Conservation (phyloP, 1,140 invertebrate genomes). For the Drosophila mayri region DNA sequence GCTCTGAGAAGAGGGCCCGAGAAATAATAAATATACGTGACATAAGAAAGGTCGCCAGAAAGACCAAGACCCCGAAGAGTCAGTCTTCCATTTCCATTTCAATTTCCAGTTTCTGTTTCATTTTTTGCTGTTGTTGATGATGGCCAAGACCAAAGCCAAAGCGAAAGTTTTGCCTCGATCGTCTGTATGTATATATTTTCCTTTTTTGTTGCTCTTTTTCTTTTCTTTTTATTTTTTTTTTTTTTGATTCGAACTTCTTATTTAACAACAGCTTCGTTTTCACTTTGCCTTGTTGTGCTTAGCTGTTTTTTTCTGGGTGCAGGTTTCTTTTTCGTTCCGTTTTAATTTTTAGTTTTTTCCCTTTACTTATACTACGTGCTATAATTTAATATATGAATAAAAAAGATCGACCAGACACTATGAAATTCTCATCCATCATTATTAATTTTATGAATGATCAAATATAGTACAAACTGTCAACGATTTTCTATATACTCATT, state of each 20-base stretch:
- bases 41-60: constrained; percentile 70
- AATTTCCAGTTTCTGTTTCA: constrained; percentile 44
- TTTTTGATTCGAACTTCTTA: constrained; percentile 58
- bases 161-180: constrained; percentile 64
- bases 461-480: constrained; percentile 10
- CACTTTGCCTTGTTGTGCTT: constrained; percentile 41
- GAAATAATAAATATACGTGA: constrained; percentile 48
- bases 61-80: constrained; percentile 20
- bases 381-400: constrained; percentile 54
- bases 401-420: constrained; percentile 19
- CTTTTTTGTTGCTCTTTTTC: constrained; percentile 18
- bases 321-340: constrained; percentile 18
- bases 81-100: constrained; percentile 48
- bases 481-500: not conserved
- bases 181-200: constrained; percentile 12
- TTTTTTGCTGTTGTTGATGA: constrained; percentile 33
- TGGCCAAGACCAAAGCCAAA: constrained; percentile 77
- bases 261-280: constrained; percentile 69
- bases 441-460: constrained; percentile 24
- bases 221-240: constrained; percentile 5
- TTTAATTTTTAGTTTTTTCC: not conserved
- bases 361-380: constrained; percentile 46
- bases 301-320: constrained; percentile 31
- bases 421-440: constrained; percentile 36
- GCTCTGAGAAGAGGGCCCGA: constrained; percentile 6